These are phyloP conservation scores for Anoplopoma fimbria DNA, from an alignment of 2,113 vertebrate species.

Conservation along the genomic window DNA sequence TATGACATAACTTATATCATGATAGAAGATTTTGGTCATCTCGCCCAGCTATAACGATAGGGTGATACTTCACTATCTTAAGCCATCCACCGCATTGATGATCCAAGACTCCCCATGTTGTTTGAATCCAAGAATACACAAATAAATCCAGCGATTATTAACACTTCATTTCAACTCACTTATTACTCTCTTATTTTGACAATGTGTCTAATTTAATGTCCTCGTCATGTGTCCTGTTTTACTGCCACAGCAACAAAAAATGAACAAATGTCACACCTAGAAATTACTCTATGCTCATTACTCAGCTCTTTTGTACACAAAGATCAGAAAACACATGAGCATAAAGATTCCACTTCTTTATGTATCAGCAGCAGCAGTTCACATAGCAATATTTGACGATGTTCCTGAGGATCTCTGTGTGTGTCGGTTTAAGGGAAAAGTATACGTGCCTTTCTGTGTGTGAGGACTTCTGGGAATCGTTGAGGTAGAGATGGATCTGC, in stretches of 20 bases:
- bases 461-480: conserved; percentile 57
- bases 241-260: conserved; percentile 1
- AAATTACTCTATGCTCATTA: not conserved
- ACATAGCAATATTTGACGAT: conserved; percentile 1
- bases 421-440: conserved; percentile 25
- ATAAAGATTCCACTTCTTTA: not conserved
- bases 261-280: not conserved
- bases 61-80: not conserved
- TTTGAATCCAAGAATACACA: not conserved
- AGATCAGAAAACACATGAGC: not conserved
- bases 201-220: not conserved
- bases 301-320: not conserved
- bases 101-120: not conserved
- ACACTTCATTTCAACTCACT: not conserved
- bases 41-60: too few relatives aligned
- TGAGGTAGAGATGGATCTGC: conserved; percentile 66
- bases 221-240: not conserved
- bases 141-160: not conserved
- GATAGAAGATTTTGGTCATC: too few relatives aligned
- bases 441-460: conserved; percentile 36
- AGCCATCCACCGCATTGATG: not conserved
- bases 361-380: too few relatives aligned
- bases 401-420: not conserved
- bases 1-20: too few relatives aligned
- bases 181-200: not conserved